Base-by-base conservation (phyloP, 64 coral and sea anemone species). In the Orbicella faveolata region DNA sequence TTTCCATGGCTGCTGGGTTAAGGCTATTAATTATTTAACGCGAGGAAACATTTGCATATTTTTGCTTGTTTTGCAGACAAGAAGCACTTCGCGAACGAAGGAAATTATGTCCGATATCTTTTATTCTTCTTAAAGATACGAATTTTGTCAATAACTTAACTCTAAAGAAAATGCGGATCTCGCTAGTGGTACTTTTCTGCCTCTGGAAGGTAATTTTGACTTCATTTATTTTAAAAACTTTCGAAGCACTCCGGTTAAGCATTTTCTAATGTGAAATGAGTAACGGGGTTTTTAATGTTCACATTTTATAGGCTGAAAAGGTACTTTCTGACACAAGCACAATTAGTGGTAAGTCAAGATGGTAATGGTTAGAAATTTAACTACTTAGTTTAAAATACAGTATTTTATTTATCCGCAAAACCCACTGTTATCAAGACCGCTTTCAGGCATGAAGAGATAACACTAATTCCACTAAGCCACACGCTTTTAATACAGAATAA, bases 21-120 rank as follows among this genome's bases (percentile, higher is more conserved):
- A 44, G 41, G 25, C 67, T 15, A 70, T 84, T 84, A 84, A 84
- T 84, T 44, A 84, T 84, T 84, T 84, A 84, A 51, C 9, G 41
- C 21, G 2, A 15, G 16, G 39, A 44, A 26, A 39, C 17, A 84
- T 84, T 84, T 70, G 82, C 82, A 84, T 84, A 67, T 72, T 72
- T 84, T 14, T 20, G 36, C 21, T 67, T 84, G 34, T 84, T 84
- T 69, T 72, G 82, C 37, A 52, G 65, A 44, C 23, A 36, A 51
- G 36, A 44, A 54, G 7, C 51, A 52, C 34, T 52, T 84, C 33
- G 9, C 15, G 6, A 83, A 83, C 39, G 17, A 34, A 72, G 63
- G 18, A 67, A 66, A 69, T 23, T 81, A 63, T 63, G 21, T 9
- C 9, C 19, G 25, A 69, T 81, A 13, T 15, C 33, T 33, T 61